Evolutionary conservation across 2,113 vertebrate species (phyloP).

Genomic region (Ptyas mucosa): DNA sequence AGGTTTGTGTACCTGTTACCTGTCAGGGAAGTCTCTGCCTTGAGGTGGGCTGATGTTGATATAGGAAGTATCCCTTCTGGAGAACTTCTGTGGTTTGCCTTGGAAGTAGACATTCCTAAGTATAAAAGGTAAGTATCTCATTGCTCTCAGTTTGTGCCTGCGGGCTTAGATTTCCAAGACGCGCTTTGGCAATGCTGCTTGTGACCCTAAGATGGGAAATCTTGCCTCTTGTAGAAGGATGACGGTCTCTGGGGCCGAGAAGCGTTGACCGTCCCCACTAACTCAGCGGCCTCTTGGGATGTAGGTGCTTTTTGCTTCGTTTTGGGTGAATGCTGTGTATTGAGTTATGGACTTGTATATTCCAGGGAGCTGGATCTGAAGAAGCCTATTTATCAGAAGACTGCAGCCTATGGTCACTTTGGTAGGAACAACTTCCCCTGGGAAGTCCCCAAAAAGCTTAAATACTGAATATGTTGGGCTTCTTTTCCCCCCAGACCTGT

Average conservation of each 20-base stretch:
- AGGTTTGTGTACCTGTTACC: neutral
- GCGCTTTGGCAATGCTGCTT: neutral
- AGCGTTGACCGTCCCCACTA: neutral
- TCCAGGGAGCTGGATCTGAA: slow-evolving; percentile 99
- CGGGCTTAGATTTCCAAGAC: slow-evolving; percentile 49
- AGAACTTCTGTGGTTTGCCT: slow-evolving; percentile 9
- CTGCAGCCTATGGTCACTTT: slow-evolving; percentile 97
- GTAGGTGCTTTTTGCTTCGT: slow-evolving; percentile 51
- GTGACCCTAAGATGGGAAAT: neutral
- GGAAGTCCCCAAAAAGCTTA: slow-evolving; percentile 96
- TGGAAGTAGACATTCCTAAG: slow-evolving; percentile 16
- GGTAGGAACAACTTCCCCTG: slow-evolving; percentile 96
- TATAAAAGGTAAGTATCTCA: slow-evolving; percentile 62
- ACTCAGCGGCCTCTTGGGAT: neutral
- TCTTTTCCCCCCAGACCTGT: slow-evolving; percentile 81
- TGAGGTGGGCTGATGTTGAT: slow-evolving; percentile 28
- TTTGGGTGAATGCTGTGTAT: slow-evolving; percentile 62
- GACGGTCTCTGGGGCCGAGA: neutral
- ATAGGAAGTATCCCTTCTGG: neutral
- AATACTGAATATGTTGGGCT: slow-evolving; percentile 91
- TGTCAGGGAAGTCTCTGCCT: neutral
- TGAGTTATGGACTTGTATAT: slow-evolving; percentile 89
- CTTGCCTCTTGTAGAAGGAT: neutral
- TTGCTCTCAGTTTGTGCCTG: slow-evolving; percentile 35
- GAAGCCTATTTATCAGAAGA: slow-evolving; percentile 98